Evolutionary conservation across 2,113 vertebrate species (phyloP).

Genomic region (Micromys minutus): DNA sequence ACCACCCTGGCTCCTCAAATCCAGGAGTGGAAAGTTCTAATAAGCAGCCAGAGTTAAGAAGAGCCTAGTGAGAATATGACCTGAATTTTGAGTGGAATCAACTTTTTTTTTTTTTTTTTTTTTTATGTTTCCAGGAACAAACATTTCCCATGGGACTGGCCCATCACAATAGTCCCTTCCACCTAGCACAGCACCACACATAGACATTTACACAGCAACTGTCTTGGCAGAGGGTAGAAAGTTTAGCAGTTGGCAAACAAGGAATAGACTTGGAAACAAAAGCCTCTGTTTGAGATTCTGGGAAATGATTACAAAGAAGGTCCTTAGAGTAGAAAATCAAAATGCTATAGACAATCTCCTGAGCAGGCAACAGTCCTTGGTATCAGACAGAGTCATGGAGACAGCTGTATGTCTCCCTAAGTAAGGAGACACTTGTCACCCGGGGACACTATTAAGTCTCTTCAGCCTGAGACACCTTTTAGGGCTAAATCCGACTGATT

Average conservation of each 20-base stretch:
- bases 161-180: neutral
- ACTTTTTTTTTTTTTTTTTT: neutral
- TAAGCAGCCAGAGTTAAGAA: neutral
- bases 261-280: slow-evolving; percentile 35
- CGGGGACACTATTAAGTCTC: neutral
- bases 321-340: slow-evolving; percentile 3
- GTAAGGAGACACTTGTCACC: neutral
- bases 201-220: neutral
- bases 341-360: slow-evolving; percentile 8
- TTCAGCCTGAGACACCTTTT: neutral
- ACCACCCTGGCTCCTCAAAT: neutral
- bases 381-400: neutral
- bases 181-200: neutral
- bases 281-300: neutral
- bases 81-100: neutral
- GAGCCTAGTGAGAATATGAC: neutral
- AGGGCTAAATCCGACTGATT: neutral
- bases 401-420: neutral
- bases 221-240: neutral
- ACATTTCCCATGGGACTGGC: neutral
- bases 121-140: neutral
- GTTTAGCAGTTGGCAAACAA: neutral
- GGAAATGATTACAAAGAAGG: neutral
- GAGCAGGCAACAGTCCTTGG: neutral
- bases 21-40: neutral